A percentile compares a stretch with the other conserved stretches of the same genome.
These are phyloP conservation scores for Myiozetetes cayanensis DNA, from an alignment of 2,113 vertebrate genomes.

Conservation along the genomic window DNA sequence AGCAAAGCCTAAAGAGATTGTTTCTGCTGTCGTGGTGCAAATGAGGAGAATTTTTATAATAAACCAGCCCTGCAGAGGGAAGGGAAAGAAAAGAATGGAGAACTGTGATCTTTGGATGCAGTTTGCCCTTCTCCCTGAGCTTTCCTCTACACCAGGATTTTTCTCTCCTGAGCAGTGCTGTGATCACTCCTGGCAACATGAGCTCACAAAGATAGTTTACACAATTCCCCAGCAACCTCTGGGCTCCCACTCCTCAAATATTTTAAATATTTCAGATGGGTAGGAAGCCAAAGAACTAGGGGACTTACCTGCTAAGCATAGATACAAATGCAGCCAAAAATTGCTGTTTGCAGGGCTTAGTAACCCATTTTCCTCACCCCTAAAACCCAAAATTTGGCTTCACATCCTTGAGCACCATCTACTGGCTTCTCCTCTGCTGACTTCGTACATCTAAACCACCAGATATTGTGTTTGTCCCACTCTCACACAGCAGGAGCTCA, in stretches of 20 bases:
- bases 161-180: not conserved
- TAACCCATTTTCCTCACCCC: not conserved
- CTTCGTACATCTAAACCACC: not conserved
- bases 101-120: not conserved
- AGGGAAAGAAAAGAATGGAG: not conserved
- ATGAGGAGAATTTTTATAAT: not conserved
- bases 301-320: not conserved
- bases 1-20: not conserved
- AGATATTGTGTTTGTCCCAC: not conserved
- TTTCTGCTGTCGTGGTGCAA: not conserved
- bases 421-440: not conserved
- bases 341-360: not conserved
- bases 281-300: not conserved
- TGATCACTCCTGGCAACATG: not conserved
- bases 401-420: constrained; percentile 56
- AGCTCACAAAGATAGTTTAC: not conserved
- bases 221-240: not conserved
- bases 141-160: not conserved
- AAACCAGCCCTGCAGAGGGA: not conserved
- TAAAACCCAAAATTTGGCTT: not conserved
- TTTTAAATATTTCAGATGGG: not conserved
- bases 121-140: not conserved
- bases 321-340: not conserved
- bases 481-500: not conserved
- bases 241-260: not conserved